These are phyloP conservation scores for Hozukius guyotensis DNA, from an alignment of 2,797 vertebrate species.

Conservation along the genomic window DNA sequence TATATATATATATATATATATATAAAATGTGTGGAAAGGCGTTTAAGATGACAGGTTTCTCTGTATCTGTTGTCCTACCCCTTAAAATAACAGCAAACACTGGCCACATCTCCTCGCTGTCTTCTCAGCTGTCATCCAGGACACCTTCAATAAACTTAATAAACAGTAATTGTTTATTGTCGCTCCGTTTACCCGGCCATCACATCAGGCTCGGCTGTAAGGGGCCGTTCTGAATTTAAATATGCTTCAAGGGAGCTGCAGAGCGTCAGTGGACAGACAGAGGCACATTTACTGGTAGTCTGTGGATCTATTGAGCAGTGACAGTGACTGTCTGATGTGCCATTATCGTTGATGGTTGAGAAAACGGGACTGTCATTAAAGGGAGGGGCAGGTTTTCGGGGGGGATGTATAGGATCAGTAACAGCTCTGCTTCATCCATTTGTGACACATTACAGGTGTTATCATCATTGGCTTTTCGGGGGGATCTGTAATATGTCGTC, in stretches of 20 bases:
- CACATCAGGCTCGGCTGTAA: constrained; percentile 7
- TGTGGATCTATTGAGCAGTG: not conserved
- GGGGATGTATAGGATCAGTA: not conserved
- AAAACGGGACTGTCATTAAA: not conserved
- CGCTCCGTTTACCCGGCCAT: constrained; percentile 46
- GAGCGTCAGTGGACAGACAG: not conserved
- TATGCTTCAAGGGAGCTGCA: constrained; percentile 10
- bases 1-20: too few species aligned
- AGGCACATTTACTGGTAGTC: not conserved
- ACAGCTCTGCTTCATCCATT: not conserved
- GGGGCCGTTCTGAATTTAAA: constrained; percentile 39
- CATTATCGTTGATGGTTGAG: not conserved
- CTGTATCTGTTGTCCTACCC: not conserved
- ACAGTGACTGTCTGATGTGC: not conserved
- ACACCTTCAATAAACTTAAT: constrained; percentile 59
- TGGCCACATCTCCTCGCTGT: constrained; percentile 26
- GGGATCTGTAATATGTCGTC: not conserved
- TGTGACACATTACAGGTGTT: not conserved
- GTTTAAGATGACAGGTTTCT: constrained; percentile 17
- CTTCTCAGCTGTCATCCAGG: constrained; percentile 38
- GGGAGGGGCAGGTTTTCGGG: not conserved
- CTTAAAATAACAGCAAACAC: constrained; percentile 25
- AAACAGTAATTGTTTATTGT: constrained; percentile 62
- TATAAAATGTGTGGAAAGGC: not conserved
- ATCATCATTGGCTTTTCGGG: not conserved